Conservation (phyloP, 2,888 invertebrate species). For the Galerucella calmariensis region DNA sequence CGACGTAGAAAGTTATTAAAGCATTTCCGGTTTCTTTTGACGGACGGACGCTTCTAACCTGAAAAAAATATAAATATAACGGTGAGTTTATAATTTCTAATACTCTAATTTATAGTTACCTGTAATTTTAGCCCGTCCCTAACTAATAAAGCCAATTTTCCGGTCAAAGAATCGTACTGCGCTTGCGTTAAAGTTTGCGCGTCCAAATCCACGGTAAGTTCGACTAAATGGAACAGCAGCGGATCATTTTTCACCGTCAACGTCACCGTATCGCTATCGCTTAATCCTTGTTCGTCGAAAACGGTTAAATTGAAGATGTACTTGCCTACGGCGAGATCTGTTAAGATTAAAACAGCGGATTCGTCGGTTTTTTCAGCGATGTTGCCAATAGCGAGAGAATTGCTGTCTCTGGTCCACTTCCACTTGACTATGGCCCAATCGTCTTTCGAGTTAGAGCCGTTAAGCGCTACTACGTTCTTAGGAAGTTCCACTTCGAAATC, state of each 20-base stretch:
- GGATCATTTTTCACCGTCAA: constrained; percentile 85
- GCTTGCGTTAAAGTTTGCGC: constrained; percentile 75
- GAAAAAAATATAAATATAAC: constrained; percentile 13
- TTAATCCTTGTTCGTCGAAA: constrained; percentile 88
- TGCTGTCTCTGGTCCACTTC: constrained; percentile 82
- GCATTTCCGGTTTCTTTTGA: constrained; percentile 67
- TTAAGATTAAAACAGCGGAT: constrained; percentile 80
- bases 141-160: constrained; percentile 83
- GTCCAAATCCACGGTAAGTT: constrained; percentile 83
- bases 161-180: constrained; percentile 80
- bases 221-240: constrained; percentile 79
- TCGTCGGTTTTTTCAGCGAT: constrained; percentile 79
- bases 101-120: constrained; percentile 50
- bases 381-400: constrained; percentile 85
- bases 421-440: constrained; percentile 88
- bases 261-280: constrained; percentile 83
- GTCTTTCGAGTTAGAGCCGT: constrained; percentile 87
- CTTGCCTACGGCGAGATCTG: constrained; percentile 86
- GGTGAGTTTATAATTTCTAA: no score
- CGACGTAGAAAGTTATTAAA: constrained; percentile 66
- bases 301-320: constrained; percentile 92
- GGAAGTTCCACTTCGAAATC: constrained; percentile 84
- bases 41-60: constrained; percentile 65
- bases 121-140: constrained; percentile 76
- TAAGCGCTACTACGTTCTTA: constrained; percentile 78